Conservation (phyloP, 2,888 invertebrate species). For the Eupithecia tripunctaria region DNA sequence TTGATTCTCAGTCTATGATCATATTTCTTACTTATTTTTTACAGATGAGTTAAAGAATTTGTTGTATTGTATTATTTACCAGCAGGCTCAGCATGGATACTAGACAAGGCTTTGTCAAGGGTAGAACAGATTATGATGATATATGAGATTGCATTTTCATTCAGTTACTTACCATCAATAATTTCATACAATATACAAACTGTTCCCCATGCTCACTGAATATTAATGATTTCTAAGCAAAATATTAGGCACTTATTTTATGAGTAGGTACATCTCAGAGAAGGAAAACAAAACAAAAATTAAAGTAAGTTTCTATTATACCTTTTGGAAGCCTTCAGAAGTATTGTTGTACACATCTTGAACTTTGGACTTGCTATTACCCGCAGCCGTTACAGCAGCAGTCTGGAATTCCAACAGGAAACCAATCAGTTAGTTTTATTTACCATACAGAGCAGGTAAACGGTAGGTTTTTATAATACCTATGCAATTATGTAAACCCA, state of each 20-base stretch:
- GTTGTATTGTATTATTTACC: too few species aligned
- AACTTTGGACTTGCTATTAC: slow-evolving; percentile 65
- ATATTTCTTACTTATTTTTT: too few species aligned
- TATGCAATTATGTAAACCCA: slow-evolving; percentile 66
- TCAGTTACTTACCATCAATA: not conserved
- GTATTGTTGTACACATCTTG: slow-evolving; percentile 66
- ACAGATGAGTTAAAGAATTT: too few species aligned
- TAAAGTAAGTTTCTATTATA: slow-evolving; percentile 40
- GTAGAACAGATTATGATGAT: not conserved
- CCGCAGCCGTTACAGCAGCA: slow-evolving; percentile 73
- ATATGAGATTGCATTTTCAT: not conserved
- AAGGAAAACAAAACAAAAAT: too few species aligned
- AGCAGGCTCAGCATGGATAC: too few species aligned
- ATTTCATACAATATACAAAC: not conserved
- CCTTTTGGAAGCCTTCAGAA: slow-evolving; percentile 65
- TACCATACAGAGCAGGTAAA: slow-evolving; percentile 12
- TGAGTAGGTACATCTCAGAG: too few species aligned
- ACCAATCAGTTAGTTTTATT: slow-evolving; percentile 6
- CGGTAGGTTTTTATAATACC: not conserved
- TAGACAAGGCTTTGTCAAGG: too few species aligned
- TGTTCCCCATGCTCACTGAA: not conserved
- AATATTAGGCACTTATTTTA: too few species aligned
- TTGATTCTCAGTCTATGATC: too few species aligned
- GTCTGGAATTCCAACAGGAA: slow-evolving; percentile 51
- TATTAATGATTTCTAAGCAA: not conserved